Conservation (phyloP, 1,140 invertebrate genomes). For the Laupala kohalensis region DNA sequence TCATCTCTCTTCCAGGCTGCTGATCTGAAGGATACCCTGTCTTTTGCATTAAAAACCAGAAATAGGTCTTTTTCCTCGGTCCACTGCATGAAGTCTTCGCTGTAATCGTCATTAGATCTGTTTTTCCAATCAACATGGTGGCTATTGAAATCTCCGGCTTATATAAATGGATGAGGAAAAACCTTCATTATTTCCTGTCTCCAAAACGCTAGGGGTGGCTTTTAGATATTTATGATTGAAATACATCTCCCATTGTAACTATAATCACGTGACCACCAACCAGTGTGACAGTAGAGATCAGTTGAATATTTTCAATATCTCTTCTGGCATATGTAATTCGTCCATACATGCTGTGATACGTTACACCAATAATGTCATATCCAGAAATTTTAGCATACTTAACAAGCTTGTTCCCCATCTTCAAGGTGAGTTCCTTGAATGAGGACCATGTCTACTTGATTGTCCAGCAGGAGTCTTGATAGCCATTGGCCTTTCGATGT, state of each 20-base stretch:
- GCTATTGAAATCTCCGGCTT: conserved; percentile 13
- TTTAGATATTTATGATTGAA: conserved; percentile 13
- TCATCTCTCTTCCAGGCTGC: conserved; percentile 11
- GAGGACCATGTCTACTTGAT: no score
- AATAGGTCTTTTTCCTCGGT: background rate
- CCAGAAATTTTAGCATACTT: no score
- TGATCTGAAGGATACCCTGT: conserved; percentile 11
- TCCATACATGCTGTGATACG: no score
- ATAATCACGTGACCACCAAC: background rate
- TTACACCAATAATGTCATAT: no score
- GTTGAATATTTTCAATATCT: background rate
- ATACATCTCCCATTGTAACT: background rate
- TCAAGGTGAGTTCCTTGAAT: no score
- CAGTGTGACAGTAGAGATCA: no score
- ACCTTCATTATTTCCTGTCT: background rate
- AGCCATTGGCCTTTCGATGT: no score
- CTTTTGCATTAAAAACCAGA: conserved; percentile 11
- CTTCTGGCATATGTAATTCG: background rate
- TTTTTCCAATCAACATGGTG: conserved; percentile 9
- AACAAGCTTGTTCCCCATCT: no score
- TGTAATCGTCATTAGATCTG: background rate
- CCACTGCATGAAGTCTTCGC: conserved; percentile 7
- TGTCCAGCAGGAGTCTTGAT: no score
- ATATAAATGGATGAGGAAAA: conserved; percentile 4
- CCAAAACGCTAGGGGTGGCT: background rate